Evolutionary conservation across 2,113 vertebrate species (phyloP).

Genomic region (Arvicanthis niloticus): DNA sequence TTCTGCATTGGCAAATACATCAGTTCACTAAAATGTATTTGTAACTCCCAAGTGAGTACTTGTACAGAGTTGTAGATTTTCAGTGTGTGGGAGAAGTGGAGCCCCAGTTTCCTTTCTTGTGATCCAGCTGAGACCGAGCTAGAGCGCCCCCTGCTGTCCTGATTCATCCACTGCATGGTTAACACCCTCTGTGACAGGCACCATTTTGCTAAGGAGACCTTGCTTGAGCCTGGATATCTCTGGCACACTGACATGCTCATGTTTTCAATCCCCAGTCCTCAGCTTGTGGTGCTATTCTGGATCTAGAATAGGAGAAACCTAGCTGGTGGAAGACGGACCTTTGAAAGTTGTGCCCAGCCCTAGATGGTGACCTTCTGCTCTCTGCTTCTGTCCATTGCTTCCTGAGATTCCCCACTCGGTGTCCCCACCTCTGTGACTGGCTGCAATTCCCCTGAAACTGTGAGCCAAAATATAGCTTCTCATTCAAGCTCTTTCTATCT

Average conservation of each 20-base stretch:
- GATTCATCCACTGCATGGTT: no score
- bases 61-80: not conserved
- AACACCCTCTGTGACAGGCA: no score
- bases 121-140: not conserved
- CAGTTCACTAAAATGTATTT: not conserved
- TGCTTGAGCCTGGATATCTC: not conserved
- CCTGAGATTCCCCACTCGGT: not conserved
- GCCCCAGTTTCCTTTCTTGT: not conserved
- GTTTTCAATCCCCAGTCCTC: fast-evolving
- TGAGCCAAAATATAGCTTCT: not conserved
- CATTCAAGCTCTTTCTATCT: not conserved
- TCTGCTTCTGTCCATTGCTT: not conserved
- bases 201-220: not conserved
- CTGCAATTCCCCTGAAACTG: not conserved
- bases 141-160: not conserved
- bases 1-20: not conserved
- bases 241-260: not conserved
- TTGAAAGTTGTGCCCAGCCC: not conserved
- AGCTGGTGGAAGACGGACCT: not conserved
- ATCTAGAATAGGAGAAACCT: not conserved
- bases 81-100: not conserved
- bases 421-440: no score
- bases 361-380: not conserved
- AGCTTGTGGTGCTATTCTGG: not conserved
- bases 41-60: not conserved